Percentiles rank a stretch among this genome's conserved stretches.
phyloP scores from a whole-genome alignment of 2,888 invertebrate species.

The Hypsopygia costalis region DNA sequence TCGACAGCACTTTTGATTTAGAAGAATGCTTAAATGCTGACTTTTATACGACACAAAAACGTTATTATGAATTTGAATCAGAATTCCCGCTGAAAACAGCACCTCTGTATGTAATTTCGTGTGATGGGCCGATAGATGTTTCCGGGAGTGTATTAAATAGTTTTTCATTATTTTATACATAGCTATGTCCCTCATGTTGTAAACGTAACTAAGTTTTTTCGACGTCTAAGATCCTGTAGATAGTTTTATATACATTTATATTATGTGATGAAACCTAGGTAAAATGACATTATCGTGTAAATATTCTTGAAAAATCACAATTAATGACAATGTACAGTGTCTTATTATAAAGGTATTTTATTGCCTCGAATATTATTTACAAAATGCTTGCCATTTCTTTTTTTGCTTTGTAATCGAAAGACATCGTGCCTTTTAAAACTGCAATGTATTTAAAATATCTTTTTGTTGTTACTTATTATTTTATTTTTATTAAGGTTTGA shows the following conservation, averaged over 20 bases:
- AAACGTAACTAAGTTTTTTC: no score
- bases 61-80: no score
- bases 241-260: constrained; percentile 27
- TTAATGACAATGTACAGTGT: constrained; percentile 41
- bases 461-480: constrained; percentile 34
- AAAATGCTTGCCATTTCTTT: constrained; percentile 51
- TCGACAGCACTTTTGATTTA: no score
- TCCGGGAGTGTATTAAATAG: no score
- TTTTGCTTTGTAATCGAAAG: constrained; percentile 28
- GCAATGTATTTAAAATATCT: constrained; percentile 25
- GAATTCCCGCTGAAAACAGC: no score
- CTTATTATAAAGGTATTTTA: constrained; percentile 25
- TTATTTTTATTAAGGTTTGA: constrained; percentile 34
- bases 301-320: constrained; percentile 32
- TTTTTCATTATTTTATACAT: no score
- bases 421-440: constrained; percentile 10
- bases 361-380: constrained; percentile 48
- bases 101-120: no score
- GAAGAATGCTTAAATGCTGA: no score
- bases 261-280: constrained; percentile 16
- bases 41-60: no score
- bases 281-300: constrained; percentile 37
- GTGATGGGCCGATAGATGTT: no score
- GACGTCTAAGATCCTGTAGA: constrained; percentile 13
- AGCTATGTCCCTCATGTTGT: no score